Conservation (phyloP, 2,797 vertebrate genomes). For the Pipistrellus kuhlii region DNA sequence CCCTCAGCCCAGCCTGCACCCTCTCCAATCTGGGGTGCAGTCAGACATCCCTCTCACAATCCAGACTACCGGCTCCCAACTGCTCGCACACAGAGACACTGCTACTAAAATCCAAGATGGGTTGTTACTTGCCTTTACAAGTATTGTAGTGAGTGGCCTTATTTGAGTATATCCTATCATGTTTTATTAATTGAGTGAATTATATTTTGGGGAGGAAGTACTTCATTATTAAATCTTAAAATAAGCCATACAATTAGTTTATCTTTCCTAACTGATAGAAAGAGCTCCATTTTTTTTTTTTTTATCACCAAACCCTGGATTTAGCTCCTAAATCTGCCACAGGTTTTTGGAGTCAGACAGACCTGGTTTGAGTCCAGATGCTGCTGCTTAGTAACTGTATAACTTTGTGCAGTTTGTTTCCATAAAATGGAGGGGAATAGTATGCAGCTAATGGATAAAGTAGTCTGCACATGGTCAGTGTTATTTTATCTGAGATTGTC, state of each 20-base stretch:
- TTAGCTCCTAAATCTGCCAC: not conserved
- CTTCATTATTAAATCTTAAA: constrained; percentile 10
- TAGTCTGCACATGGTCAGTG: not conserved
- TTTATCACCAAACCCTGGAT: not conserved
- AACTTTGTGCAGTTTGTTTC: constrained; percentile 20
- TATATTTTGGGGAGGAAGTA: constrained; percentile 33
- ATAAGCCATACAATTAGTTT: not conserved
- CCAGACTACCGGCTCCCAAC: too few relatives aligned
- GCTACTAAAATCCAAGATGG: not conserved
- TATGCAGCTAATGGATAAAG: not conserved
- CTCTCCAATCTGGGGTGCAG: too few relatives aligned
- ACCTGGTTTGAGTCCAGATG: not conserved
- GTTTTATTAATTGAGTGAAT: constrained; percentile 40
- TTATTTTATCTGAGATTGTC: not conserved
- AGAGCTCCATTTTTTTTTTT: not conserved
- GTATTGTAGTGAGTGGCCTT: not conserved
- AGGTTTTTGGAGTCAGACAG: not conserved
- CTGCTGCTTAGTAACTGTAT: not conserved
- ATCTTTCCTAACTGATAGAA: not conserved
- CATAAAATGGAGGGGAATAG: not conserved
- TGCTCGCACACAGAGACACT: not conserved
- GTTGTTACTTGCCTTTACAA: not conserved
- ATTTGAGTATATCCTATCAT: not conserved
- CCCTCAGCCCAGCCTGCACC: too few relatives aligned
- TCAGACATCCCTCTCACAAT: too few relatives aligned